Evolutionary conservation across 2,113 vertebrate species (phyloP).

Genomic region (Zosterops lateralis): DNA sequence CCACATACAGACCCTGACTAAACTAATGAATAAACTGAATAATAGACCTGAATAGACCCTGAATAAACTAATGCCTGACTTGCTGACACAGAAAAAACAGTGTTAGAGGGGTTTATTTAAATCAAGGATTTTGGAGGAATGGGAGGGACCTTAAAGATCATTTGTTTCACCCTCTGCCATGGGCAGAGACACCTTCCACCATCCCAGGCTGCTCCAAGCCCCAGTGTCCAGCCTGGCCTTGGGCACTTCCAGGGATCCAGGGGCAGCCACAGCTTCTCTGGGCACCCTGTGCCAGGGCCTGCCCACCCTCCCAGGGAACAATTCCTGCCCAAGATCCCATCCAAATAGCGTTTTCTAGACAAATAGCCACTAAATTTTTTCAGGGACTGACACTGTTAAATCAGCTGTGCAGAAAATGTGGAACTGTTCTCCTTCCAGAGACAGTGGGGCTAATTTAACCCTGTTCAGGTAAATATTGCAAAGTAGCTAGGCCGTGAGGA

Average conservation of each 20-base stretch:
- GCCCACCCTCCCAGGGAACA: rapidly evolving
- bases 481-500: not conserved
- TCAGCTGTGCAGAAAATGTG: not conserved
- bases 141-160: not conserved
- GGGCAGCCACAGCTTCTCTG: not conserved
- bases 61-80: not conserved
- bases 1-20: not conserved
- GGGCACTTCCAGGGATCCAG: not conserved
- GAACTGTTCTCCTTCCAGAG: not conserved
- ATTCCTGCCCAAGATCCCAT: not conserved
- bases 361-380: not conserved
- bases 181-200: not conserved
- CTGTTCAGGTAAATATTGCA: not conserved
- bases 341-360: not conserved
- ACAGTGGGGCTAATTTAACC: not conserved
- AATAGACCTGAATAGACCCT: no score
- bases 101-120: not conserved
- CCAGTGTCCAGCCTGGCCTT: not conserved
- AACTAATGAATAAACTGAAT: no score
- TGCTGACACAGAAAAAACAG: not conserved
- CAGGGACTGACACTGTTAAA: not conserved
- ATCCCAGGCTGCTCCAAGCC: not conserved
- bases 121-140: not conserved
- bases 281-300: not conserved
- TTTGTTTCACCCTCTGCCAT: no score